Evolutionary conservation across 2,113 vertebrate species (phyloP).

Genomic region (Pseudolaguvia tuberculata): DNA sequence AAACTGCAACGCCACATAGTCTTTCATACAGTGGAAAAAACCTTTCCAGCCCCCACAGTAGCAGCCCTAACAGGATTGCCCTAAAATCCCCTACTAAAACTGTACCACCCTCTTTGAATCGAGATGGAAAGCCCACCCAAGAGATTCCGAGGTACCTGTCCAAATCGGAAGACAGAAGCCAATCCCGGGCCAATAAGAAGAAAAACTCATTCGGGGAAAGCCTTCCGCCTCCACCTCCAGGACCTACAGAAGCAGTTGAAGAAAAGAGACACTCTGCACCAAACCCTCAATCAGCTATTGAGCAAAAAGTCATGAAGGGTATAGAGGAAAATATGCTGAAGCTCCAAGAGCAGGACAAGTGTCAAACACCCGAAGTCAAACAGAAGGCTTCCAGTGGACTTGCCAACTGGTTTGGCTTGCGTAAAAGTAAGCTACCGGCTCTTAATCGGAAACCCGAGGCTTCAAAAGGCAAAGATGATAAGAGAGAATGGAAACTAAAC

Average conservation of each 20-base stretch:
- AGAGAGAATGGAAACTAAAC: conserved; percentile 69
- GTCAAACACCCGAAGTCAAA: conserved; percentile 71
- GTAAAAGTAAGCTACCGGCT: conserved; percentile 87
- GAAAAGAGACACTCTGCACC: conserved; percentile 59
- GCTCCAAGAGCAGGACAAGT: conserved; percentile 82
- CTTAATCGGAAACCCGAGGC: conserved; percentile 80
- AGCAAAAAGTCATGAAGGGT: conserved; percentile 97
- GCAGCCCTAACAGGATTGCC: conserved; percentile 83
- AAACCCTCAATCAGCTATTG: conserved; percentile 78
- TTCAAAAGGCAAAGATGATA: conserved; percentile 72
- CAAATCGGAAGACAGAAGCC: conserved; percentile 71
- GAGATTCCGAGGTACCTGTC: conserved; percentile 59
- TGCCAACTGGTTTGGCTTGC: conserved; percentile 91
- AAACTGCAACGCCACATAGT: conserved; percentile 70
- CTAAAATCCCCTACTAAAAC: conserved; percentile 83
- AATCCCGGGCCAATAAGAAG: conserved; percentile 66
- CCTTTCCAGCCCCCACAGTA: conserved; percentile 64
- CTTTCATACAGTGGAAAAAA: conserved; percentile 67
- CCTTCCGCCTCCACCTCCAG: conserved; percentile 63
- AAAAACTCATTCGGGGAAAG: conserved; percentile 71
- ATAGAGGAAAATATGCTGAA: conserved; percentile 92
- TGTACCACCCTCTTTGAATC: conserved; percentile 54
- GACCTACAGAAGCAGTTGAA: conserved; percentile 48
- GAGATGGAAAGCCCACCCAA: conserved; percentile 57
- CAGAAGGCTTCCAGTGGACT: conserved; percentile 85